Evolutionary conservation across 2,113 vertebrate species (phyloP), one percentile per base, ranked within the genome.

Genomic region (Lophura nycthemera): DNA sequence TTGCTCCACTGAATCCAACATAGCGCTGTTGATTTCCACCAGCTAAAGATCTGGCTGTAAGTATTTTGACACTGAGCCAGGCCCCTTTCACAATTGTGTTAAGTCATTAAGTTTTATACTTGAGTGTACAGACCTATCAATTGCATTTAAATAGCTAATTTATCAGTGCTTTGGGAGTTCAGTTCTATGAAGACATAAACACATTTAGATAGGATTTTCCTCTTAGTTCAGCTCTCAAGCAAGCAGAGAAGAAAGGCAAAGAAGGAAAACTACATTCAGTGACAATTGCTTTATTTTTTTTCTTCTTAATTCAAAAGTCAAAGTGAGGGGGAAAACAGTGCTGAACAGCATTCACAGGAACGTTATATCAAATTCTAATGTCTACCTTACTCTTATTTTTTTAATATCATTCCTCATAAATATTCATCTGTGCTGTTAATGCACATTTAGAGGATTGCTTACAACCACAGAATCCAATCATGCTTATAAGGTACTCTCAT

Each of bases 61-160:
- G 34, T 50, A 47, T 83, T 81, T 67, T 94, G 47, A 57, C 18
- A n/a, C 50, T 43, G 29, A 75, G 32, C 43, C 64, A 92, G 40
- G 2, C 13, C 13, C 77, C 61, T 78, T 95, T 74, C 45, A 61
- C 52, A 54, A 65, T 11, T 88, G 10, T 69, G 47, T 86, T 71
- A 86, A 79, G 40, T 88, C 85, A 54, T 86, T 91, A 95, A 78
- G 27, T 24, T 86, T 89, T 81, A 61, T 47, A 83, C 10, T 88
- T 88, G 83, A 65, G 7, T 47, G 40, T 61, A 25, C 24, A n/a
- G n/a, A 21, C 13, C 27, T 88, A 77, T 70, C 24, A 75, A 47
- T 72, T 75, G 20, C 74, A 82, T 84, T 81, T 86, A 71, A 61
- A 78, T 54, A 88, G 36, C 5, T 72, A 86, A 78, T 78, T 74